Base-by-base conservation (phyloP, 2,797 vertebrate species). In the Stomatorhinus walkeri region DNA sequence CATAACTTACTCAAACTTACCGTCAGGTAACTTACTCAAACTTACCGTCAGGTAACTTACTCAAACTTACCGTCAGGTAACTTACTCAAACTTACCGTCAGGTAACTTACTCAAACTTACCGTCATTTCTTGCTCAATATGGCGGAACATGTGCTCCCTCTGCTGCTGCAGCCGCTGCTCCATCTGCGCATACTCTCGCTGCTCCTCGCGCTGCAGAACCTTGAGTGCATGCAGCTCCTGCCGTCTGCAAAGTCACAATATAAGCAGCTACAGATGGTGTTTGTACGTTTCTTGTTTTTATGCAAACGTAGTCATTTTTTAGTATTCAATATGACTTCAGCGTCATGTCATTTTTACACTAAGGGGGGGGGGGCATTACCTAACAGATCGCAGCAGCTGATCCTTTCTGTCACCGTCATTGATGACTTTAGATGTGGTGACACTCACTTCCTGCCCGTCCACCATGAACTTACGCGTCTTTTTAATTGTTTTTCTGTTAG, bases 111-210 rank as follows among this genome's bases (percentile, higher is more conserved):
- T 68, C 64, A 24, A 10, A 68, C 89, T 93, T 92, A 95, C 95
- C 87, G 49, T 94, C 94, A 96, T 95, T 91, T 96, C 95, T 92
- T 95, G 95, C 89, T 95, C 94, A 0, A 95, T 93, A 89, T 95
- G 94, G 0, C 95, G 93, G 51, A 95, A 95, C 95, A 96, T 94
- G 90, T 94, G 92, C 89, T 96, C 95, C 89, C 95, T 92, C 89
- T 96, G 95, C 88, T 95, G 94, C 88, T 95, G 94, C 24, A 94
- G 93, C 85, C 90, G 92, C 90, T 93, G 93, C 87, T 96, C 93
- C 90, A 96, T 92, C 90, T 94, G 95, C 1, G 90, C 87, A 87
- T 93, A 94, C n/a, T 94, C 93, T 61, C 94, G 90, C 92, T 95
- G 95, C 90, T 96, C 95, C 88, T 95, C 95, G 79, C 93, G 93